Conservation (phyloP, 1,140 invertebrate species). For the Lepidurus couesii region DNA sequence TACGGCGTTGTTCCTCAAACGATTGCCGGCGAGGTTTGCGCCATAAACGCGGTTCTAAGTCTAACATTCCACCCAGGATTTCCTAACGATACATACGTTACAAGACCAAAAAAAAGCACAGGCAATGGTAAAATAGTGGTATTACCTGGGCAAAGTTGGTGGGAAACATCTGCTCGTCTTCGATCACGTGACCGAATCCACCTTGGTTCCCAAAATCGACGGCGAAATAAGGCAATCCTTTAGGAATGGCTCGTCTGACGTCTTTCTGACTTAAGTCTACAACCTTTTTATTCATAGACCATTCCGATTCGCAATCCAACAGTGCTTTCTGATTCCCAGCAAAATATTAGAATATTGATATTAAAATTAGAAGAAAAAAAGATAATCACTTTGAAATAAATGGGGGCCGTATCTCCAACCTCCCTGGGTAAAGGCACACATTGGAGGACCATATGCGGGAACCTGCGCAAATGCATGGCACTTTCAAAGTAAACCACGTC, state of each 20-base stretch:
- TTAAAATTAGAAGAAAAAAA: constrained; percentile 26
- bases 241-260: constrained; percentile 75
- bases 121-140: constrained; percentile 1
- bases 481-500: constrained; percentile 91
- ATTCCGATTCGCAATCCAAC: constrained; percentile 87
- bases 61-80: constrained; percentile 89
- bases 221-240: constrained; percentile 89
- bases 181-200: constrained; percentile 94
- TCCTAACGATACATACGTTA: constrained; percentile 54
- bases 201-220: constrained; percentile 84
- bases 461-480: constrained; percentile 62
- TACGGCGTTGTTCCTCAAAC: constrained; percentile 62
- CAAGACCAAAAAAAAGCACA: constrained; percentile 34
- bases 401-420: constrained; percentile 74
- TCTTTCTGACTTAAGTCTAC: constrained; percentile 69
- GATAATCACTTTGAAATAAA: constrained; percentile 78
- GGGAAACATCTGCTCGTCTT: constrained; percentile 83
- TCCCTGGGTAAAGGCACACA: constrained; percentile 81
- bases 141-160: constrained; percentile 81
- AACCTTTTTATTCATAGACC: constrained; percentile 93
- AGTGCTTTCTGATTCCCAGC: constrained; percentile 70
- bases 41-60: constrained; percentile 78
- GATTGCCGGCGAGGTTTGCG: constrained; percentile 67
- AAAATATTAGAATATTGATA: background rate
- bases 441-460: constrained; percentile 80